These are phyloP conservation scores for Arctia plantaginis DNA, from an alignment of 2,888 invertebrate genomes.

Conservation along the genomic window DNA sequence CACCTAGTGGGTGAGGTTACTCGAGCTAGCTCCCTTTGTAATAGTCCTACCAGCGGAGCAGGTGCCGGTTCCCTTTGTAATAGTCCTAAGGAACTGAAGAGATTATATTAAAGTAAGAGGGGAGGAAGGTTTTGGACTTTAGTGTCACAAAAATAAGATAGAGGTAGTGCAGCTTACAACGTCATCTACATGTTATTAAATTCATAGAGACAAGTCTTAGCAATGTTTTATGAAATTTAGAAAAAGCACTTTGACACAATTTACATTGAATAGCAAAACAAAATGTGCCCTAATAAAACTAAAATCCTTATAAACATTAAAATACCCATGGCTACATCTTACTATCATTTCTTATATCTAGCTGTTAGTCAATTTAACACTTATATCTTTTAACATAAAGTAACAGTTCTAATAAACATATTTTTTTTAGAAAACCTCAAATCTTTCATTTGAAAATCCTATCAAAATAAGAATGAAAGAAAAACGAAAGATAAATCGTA, in stretches of 20 bases:
- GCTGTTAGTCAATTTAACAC: neutral
- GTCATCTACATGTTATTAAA: no score
- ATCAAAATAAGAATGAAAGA: neutral
- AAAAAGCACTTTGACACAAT: no score
- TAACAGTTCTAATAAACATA: neutral
- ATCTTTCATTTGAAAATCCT: neutral
- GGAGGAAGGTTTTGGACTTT: neutral
- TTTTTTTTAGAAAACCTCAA: neutral
- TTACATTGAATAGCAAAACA: no score
- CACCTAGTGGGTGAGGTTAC: no score
- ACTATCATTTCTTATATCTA: neutral
- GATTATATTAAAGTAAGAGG: neutral
- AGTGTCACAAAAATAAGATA: neutral
- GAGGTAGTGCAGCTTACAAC: no score
- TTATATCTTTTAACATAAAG: neutral
- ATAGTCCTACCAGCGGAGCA: no score
- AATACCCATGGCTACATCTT: neutral
- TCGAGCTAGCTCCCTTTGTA: no score
- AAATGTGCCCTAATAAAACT: no score
- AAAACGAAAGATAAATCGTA: conserved; percentile 4
- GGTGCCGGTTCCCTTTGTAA: no score
- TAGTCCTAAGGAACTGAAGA: neutral
- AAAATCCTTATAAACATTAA: neutral
- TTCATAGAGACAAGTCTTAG: no score
- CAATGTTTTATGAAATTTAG: no score